Evolutionary conservation across 1,140 invertebrate species (phyloP), one percentile per base, ranked within the genome.

Genomic region (Megalonaias nervosa): DNA sequence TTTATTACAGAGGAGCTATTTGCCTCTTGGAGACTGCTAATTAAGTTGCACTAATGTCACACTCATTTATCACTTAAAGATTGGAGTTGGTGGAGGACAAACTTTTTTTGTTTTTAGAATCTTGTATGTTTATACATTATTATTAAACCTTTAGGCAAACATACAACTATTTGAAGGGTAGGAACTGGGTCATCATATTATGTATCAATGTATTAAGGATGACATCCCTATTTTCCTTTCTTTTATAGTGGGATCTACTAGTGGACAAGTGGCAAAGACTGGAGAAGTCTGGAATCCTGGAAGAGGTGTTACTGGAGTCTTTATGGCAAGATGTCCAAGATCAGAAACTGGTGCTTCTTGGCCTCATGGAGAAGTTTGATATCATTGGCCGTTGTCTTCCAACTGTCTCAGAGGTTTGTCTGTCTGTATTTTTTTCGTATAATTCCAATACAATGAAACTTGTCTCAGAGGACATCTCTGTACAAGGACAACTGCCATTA

Each of bases 321-420:
- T 67, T 90, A 17, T 90, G 89, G 86, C 77, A 82, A 23, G 85
- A 89, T 64, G 81, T 77, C 12, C 38, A 82, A 13, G 77, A 81
- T 21, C 86, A 90, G 67, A 90, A 89, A 75, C 65, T 81, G 26
- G 78, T 87, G 17, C 79, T 90, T 17, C 74, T 90, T 11, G 84
- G 85, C 15, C 83, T 90, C n/a, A 86, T 91, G 84, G 86, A 90
- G 79, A 89, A 89, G 78, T 88, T 90, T 84, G 89, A 90, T 77
- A 82, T 91, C 2, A 80, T 89, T 19, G 87, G 86, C 79, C 81
- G 83, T 59, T 76, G 83, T 74, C 73, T 81, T 23, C 83, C 78
- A 16, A 74, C 75, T 38, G 57, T 70, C 57, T 65, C 76, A 56
- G 81, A 84, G 84, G 86, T 87, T 76, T 61, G n/a, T 74, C 9